phyloP scores from a whole-genome alignment of 2,113 vertebrate genomes.

The Chaetura pelagica region DNA sequence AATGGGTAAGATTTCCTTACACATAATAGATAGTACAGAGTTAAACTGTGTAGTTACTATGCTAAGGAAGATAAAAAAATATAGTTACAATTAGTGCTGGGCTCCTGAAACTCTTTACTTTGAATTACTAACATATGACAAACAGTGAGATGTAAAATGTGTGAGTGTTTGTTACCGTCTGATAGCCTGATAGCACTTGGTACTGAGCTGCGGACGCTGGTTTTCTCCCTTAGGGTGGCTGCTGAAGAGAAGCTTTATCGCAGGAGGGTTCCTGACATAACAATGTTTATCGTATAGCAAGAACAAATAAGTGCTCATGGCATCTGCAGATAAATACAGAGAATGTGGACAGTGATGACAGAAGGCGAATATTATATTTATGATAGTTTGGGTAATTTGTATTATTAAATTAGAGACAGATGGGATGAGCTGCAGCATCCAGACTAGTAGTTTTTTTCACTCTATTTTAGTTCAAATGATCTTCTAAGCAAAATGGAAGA shows the following conservation, averaged over 20 bases:
- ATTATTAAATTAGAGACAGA: constrained; percentile 36
- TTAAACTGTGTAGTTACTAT: not conserved
- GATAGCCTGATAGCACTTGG: not conserved
- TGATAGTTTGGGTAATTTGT: constrained; percentile 37
- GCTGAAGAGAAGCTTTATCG: not conserved
- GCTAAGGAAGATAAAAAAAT: not conserved
- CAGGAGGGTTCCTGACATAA: not conserved
- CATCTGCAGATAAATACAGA: constrained; percentile 46
- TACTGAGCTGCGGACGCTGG: rapidly evolving
- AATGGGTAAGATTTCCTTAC: not conserved
- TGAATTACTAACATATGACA: not conserved
- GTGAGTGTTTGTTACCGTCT: not conserved
- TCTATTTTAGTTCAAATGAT: not conserved
- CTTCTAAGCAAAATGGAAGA: not conserved
- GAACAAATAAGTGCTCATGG: constrained; percentile 31
- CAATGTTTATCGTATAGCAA: not conserved
- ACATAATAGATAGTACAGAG: not conserved
- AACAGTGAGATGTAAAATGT: not conserved
- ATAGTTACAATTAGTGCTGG: not conserved
- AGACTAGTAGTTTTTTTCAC: not conserved
- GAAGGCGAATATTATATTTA: constrained; percentile 33
- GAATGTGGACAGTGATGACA: constrained; percentile 27
- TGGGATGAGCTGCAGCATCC: not conserved
- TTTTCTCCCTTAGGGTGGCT: not conserved
- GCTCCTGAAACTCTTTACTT: not conserved